Base-by-base conservation (phyloP, 2,113 vertebrate species). In the human region DNA sequence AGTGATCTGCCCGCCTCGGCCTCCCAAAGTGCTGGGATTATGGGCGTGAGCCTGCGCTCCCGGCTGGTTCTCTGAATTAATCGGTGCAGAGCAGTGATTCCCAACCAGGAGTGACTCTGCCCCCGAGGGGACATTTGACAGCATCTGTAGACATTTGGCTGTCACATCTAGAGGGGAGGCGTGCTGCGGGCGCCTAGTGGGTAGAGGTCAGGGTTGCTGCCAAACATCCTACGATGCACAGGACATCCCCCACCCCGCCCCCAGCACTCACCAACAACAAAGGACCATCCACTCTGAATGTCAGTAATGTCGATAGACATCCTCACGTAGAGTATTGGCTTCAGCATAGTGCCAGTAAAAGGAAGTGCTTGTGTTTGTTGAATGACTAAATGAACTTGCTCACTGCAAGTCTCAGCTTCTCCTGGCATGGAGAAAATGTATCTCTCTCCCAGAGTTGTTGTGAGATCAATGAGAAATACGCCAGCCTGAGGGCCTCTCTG, bases 331-430 rank as follows among this genome's bases (percentile, higher is more conserved):
- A 16, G 5, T 18, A 1, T 2, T 0, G 72, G n/a, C 57, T 27
- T 83, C 43, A 7, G 35, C 23, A 23, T 18, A 16, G 16, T 27
- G 35, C 68, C 0, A 2, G 55, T 22, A 40, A 27, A 22, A 40
- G 13, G 8, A 22, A 68, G 55, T 43, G 18, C 12, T 73, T 0
- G 0, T 43, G 64, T 93, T 68, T 93, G 70, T 90, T 76, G 70
- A 93, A 6, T 83, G 92, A 90, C 95, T 97, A 32, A 57, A 35
- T 25, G 55, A 96, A 11, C 75, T 32, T 83, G 17, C 8, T 57
- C 1, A 40, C 18, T 61, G 45, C 48, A 23, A 16, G 5, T 32
- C 25, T 90, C 40, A 35, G 76, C 70, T 80, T 76, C 64, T 86
- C 57, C n/a, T 55, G 20, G 45, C 55, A 8, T 59, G 22, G 82